Percentiles rank a stretch among this genome's conserved stretches.
phyloP scores from a whole-genome alignment of 2,113 vertebrate species.

The Entelurus aequoreus region DNA sequence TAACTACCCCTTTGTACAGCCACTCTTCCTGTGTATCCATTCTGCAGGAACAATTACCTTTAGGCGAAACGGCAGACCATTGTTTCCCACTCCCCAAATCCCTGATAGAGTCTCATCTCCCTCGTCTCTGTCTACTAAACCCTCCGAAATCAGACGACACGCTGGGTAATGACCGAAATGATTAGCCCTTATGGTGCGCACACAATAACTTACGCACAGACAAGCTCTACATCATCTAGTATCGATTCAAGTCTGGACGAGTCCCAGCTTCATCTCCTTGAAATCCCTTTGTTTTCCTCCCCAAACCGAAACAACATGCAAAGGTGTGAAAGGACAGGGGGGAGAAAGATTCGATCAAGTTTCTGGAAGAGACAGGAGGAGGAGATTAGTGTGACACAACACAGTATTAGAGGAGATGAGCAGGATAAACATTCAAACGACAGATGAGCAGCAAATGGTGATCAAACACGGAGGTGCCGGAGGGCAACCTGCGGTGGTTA shows the following conservation, averaged over 20 bases:
- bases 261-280: conserved; percentile 27
- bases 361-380: conserved; percentile 6
- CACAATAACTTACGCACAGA: conserved; percentile 3
- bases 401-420: conserved; percentile 21
- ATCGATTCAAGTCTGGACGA: conserved; percentile 46
- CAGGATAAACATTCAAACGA: conserved; percentile 17
- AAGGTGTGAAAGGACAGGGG: neutral
- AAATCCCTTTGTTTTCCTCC: conserved; percentile 7
- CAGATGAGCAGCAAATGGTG: conserved; percentile 4
- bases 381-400: conserved; percentile 12
- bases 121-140: conserved; percentile 56
- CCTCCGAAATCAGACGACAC: conserved; percentile 53
- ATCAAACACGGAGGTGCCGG: conserved; percentile 1
- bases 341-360: conserved; percentile 2
- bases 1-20: conserved; percentile 11
- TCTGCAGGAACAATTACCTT: conserved; percentile 41
- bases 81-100: conserved; percentile 54
- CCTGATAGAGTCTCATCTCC: conserved; percentile 48
- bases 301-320: neutral
- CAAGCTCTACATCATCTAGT: conserved; percentile 41
- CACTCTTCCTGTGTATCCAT: conserved; percentile 15
- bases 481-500: conserved; percentile 1
- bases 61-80: conserved; percentile 27
- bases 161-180: conserved; percentile 59
- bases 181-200: conserved; percentile 52